Evolutionary conservation across 2,888 invertebrate species (phyloP).

Genomic region (Protonemura montana): DNA sequence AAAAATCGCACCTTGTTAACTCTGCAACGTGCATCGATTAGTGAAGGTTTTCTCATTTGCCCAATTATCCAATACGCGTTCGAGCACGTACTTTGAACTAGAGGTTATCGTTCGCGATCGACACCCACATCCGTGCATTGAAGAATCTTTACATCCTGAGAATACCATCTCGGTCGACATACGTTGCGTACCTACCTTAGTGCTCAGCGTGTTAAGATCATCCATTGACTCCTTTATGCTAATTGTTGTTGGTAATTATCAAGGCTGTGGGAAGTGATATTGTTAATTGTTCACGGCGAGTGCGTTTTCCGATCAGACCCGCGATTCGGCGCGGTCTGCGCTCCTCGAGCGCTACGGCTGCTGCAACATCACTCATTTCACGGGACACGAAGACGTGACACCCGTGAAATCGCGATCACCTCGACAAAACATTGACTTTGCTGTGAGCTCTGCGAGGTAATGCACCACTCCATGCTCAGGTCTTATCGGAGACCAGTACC

Average conservation of each 20-base stretch:
- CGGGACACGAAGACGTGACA: conserved; percentile 2
- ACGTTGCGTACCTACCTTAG: no score
- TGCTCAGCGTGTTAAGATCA: not conserved
- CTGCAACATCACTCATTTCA: conserved; percentile 36
- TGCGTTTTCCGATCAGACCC: not conserved
- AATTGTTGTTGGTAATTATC: conserved; percentile 25
- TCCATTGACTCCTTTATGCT: conserved; percentile 1
- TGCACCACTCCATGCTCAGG: not conserved
- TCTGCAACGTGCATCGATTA: not conserved
- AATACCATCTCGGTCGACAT: not conserved
- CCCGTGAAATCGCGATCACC: conserved; percentile 33
- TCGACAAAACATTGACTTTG: conserved; percentile 39
- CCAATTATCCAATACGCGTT: not conserved
- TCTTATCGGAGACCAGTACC: not conserved
- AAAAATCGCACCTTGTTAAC: not conserved
- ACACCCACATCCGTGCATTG: not conserved
- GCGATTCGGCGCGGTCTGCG: conserved; percentile 7
- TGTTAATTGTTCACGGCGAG: conserved; percentile 30
- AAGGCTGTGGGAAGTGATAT: conserved; percentile 31
- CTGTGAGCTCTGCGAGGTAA: not conserved
- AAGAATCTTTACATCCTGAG: not conserved
- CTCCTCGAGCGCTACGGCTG: not conserved
- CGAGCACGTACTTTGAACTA: not conserved
- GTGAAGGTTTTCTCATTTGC: not conserved
- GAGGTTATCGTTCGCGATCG: not conserved